These are phyloP conservation scores for Pogonocherus hispidulus DNA, from an alignment of 2,888 invertebrate species.

Conservation along the genomic window DNA sequence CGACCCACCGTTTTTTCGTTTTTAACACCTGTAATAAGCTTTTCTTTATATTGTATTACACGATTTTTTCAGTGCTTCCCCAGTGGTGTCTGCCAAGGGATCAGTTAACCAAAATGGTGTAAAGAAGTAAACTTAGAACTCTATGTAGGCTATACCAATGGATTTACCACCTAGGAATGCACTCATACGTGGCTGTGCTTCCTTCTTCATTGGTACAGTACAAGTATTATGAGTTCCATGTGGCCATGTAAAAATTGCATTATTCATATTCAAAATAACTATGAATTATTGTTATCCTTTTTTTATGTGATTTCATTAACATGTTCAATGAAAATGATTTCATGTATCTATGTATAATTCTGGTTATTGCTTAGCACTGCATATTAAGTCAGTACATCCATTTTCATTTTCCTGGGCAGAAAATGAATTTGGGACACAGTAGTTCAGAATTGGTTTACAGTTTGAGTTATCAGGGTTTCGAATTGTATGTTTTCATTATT, in stretches of 20 bases:
- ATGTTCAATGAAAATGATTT: conserved; percentile 65
- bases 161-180: conserved; percentile 39
- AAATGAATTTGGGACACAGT: conserved; percentile 66
- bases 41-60: too few relatives aligned
- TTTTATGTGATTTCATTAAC: conserved; percentile 67
- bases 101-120: conserved; percentile 62
- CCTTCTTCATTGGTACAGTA: conserved; percentile 61
- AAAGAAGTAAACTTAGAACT: conserved; percentile 62
- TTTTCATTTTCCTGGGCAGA: conserved; percentile 67
- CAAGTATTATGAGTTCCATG: conserved; percentile 63
- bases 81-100: conserved; percentile 55
- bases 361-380: conserved; percentile 66
- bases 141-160: conserved; percentile 61
- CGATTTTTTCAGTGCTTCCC: conserved; percentile 46
- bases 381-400: conserved; percentile 63
- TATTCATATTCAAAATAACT: conserved; percentile 58
- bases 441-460: conserved; percentile 67
- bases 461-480: conserved; percentile 31
- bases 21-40: too few relatives aligned
- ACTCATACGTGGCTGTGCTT: conserved; percentile 28
- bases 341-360: conserved; percentile 65
- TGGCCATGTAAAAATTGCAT: conserved; percentile 64
- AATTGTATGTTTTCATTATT: conserved; percentile 37
- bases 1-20: too few relatives aligned
- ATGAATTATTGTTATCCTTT: conserved; percentile 62